Percentiles rank a stretch among this genome's conserved stretches.
Conservation (phyloP, 2,797 vertebrate genomes). For the Catostomus latipinnis region DNA sequence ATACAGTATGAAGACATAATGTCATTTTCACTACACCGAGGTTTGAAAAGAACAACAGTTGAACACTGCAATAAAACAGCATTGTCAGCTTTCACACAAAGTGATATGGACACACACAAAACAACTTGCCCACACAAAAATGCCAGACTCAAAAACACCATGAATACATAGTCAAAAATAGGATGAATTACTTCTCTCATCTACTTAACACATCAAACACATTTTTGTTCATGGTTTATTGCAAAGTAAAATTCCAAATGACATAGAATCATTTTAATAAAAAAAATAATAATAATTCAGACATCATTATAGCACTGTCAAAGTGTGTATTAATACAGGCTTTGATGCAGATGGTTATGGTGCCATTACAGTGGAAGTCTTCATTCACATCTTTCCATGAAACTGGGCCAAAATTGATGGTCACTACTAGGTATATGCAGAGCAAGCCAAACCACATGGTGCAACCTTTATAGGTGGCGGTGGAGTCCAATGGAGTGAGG, state of each 20-base stretch:
- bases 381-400: constrained; percentile 63
- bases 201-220: not conserved
- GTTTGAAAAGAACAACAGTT: not conserved
- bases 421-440: constrained; percentile 62
- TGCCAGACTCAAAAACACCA: constrained; percentile 62
- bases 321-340: constrained; percentile 65
- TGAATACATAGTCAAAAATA: not conserved
- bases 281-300: not conserved
- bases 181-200: not conserved
- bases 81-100: constrained; percentile 21
- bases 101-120: constrained; percentile 45
- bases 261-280: not conserved
- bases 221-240: not conserved
- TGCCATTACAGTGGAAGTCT: constrained; percentile 63
- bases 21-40: not conserved
- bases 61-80: not conserved
- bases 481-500: constrained; percentile 67
- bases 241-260: constrained; percentile 1
- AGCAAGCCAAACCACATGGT: constrained; percentile 69
- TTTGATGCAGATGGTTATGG: constrained; percentile 34
- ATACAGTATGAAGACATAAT: not conserved
- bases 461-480: constrained; percentile 65
- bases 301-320: constrained; percentile 58
- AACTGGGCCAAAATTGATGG: constrained; percentile 65
- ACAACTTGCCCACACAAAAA: constrained; percentile 51